phyloP scores from a whole-genome alignment of 2,797 vertebrate species.

The Periparus ater region DNA sequence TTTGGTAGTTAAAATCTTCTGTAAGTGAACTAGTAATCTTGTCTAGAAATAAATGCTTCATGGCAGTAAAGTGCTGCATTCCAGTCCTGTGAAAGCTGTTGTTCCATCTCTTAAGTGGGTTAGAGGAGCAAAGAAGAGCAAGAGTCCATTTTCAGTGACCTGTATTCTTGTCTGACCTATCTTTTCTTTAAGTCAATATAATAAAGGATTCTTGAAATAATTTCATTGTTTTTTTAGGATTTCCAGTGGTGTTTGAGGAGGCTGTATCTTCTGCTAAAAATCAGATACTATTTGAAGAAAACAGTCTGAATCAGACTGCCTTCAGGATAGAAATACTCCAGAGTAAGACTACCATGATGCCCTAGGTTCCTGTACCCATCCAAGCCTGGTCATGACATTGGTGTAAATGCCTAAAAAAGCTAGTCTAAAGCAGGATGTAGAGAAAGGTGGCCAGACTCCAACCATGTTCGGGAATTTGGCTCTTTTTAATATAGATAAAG shows the following conservation, averaged over 20 bases:
- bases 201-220: not conserved
- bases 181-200: not conserved
- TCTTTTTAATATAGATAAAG: not conserved
- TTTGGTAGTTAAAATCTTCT: not conserved
- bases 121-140: not conserved
- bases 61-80: not conserved
- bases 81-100: not conserved
- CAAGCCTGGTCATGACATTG: not conserved
- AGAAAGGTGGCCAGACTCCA: not conserved
- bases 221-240: not conserved
- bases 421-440: not conserved
- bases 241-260: not conserved
- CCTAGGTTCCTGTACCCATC: not conserved
- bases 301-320: not conserved
- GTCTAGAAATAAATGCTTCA: not conserved
- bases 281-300: not conserved
- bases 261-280: not conserved
- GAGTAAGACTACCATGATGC: not conserved
- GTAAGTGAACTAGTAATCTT: not conserved
- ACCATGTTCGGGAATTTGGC: not conserved
- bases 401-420: not conserved
- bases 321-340: not conserved
- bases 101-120: not conserved
- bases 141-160: not conserved
- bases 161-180: not conserved